phyloP scores from a whole-genome alignment of 64 coral and sea anemone species.

The Platygyra sinensis region DNA sequence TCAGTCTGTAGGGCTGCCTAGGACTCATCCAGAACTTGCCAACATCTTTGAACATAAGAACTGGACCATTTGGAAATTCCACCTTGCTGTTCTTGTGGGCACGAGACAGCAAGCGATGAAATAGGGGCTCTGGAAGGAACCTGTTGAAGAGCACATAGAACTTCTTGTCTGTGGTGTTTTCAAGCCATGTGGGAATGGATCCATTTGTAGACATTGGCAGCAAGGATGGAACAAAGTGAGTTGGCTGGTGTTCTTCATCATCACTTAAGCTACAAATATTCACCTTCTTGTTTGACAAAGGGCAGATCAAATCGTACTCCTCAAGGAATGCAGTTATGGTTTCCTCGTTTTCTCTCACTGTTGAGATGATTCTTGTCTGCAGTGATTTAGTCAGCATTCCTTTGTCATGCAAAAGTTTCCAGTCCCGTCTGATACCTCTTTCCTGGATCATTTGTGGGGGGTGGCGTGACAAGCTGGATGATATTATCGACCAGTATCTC shows the following conservation, averaged over 20 bases:
- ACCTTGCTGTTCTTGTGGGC: slow-evolving; percentile 48
- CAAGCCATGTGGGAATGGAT: slow-evolving; percentile 15
- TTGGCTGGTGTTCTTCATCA: neutral
- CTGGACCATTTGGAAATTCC: neutral
- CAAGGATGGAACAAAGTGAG: slow-evolving; percentile 60
- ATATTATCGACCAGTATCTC: slow-evolving; percentile 37
- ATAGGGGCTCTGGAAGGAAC: slow-evolving; percentile 68
- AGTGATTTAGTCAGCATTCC: slow-evolving; percentile 43
- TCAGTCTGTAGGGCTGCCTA: slow-evolving; percentile 41
- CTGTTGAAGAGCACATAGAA: slow-evolving; percentile 53
- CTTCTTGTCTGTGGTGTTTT: slow-evolving; percentile 32
- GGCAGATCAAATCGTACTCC: slow-evolving; percentile 58
- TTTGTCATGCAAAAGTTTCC: slow-evolving; percentile 19
- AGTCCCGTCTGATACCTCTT: slow-evolving; percentile 38
- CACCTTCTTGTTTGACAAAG: neutral
- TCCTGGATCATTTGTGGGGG: neutral
- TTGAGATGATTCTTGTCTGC: slow-evolving; percentile 1
- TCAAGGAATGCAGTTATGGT: slow-evolving; percentile 44
- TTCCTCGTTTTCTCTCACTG: slow-evolving; percentile 17
- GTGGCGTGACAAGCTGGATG: slow-evolving; percentile 36
- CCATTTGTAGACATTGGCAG: slow-evolving; percentile 27
- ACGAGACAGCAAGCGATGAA: slow-evolving; percentile 66
- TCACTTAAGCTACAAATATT: neutral
- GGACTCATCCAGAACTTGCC: slow-evolving; percentile 52
- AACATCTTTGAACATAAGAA: slow-evolving; percentile 38